phyloP scores from a whole-genome alignment of 2,797 vertebrate genomes.

The Hydrophis major region DNA sequence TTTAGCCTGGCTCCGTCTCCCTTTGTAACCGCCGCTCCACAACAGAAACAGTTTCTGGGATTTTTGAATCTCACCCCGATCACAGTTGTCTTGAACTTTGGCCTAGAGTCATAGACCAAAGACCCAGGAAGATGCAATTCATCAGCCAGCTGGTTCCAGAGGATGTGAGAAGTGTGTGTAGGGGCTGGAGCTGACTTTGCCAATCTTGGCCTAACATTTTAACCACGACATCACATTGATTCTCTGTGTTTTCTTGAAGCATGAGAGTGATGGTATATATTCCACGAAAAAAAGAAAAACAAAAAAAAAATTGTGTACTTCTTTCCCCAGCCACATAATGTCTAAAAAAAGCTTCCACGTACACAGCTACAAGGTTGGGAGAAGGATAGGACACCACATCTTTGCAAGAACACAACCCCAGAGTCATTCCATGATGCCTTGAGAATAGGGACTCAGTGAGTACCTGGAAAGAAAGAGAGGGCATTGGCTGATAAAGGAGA shows the following conservation, averaged over 20 bases:
- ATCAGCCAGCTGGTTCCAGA: not conserved
- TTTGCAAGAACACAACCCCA: not conserved
- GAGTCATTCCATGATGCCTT: constrained; percentile 18
- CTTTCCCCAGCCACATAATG: not conserved
- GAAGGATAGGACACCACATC: not conserved
- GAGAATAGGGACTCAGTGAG: constrained; percentile 27
- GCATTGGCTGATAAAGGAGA: constrained; percentile 12
- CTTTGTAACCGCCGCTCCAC: no score
- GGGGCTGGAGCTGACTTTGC: not conserved
- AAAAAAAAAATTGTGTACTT: not conserved
- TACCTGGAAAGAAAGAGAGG: not conserved
- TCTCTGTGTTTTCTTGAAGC: not conserved
- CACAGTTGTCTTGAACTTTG: not conserved
- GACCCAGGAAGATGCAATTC: not conserved
- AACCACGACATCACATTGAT: not conserved
- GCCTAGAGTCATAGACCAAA: not conserved
- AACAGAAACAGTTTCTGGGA: no score
- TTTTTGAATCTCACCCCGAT: no score
- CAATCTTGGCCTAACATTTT: not conserved
- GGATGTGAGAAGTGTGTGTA: not conserved
- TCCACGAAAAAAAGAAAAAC: not conserved
- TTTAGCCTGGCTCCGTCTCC: no score
- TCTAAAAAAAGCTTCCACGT: not conserved
- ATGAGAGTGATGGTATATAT: not conserved
- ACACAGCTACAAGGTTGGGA: not conserved